Conservation (phyloP, 2,797 vertebrate genomes). For the Halcyon badia region DNA sequence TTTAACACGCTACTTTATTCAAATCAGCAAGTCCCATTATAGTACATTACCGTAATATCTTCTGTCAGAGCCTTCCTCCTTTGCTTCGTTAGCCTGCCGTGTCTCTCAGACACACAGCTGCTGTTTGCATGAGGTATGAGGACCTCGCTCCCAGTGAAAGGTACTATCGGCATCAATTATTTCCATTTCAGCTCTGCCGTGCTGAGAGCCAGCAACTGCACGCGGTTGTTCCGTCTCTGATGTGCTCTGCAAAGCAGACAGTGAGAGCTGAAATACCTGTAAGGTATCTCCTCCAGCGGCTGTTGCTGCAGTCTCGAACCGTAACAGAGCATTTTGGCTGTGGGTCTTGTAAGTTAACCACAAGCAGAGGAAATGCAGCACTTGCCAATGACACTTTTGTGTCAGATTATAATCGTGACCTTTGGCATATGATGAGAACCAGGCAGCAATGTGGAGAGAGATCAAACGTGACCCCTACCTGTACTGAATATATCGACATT, state of each 20-base stretch:
- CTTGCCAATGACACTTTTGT: neutral
- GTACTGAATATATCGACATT: neutral
- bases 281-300: neutral
- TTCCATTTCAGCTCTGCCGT: slow-evolving; percentile 48
- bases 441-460: neutral
- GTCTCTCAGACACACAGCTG: neutral
- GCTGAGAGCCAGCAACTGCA: neutral
- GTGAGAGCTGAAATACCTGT: neutral
- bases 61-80: slow-evolving; percentile 30
- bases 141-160: neutral
- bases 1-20: slow-evolving; percentile 53
- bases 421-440: neutral
- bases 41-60: slow-evolving; percentile 40
- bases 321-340: neutral
- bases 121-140: neutral
- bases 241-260: neutral
- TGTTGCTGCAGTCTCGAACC: neutral
- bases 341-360: neutral
- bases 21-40: slow-evolving; percentile 60
- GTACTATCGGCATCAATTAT: slow-evolving; percentile 38
- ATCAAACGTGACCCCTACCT: neutral
- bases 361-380: slow-evolving; percentile 4
- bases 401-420: neutral
- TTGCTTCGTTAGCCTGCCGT: neutral
- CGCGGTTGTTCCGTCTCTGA: neutral